Base-by-base conservation (phyloP, 2,113 vertebrate genomes). In the Takifugu bimaculatus region DNA sequence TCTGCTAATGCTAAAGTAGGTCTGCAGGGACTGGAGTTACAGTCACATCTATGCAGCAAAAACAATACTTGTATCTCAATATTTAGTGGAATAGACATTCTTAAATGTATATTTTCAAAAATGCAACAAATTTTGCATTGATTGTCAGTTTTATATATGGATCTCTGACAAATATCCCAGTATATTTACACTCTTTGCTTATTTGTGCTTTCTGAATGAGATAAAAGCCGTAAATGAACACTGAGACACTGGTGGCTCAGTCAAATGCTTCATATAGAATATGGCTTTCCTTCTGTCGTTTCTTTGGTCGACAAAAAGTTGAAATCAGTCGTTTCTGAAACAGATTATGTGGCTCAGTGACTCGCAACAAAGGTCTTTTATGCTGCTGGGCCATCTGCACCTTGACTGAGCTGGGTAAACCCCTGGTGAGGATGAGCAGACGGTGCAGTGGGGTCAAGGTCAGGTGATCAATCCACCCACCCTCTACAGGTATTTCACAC, bases 321-420 rank as follows among this genome's bases (percentile, higher is more conserved):
- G 7, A 57, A 72, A 50, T 74, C 70, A 75, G 28, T 77, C 57
- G 73, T 78, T 83, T 78, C 69, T 85, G 80, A 75, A 79, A 75
- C 68, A 68, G 60, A 68, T 67, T 67, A 68, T 73, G 65, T 82
- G 74, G 83, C 60, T 87, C 80, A 77, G 60, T 78, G 67, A 64
- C 79, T 72, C 72, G 57, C 68, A 79, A 79, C 65, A 56, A 47
- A 75, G 50, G 59, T 50, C 15, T 77, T 70, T 65, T 69, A 35
- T 63, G 54, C 78, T 69, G 61, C 66, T 45, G 64, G 49, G 74
- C 78, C 80, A 81, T 83, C 80, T 83, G 80, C 79, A 74, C 49
- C 63, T 73, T 68, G 68, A 80, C 71, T 74, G 64, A 72, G 78
- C 76, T 68, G 72, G 63, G 76, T 75, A 75, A 70, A 62, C 57